Percentiles rank a stretch among this genome's conserved stretches.
phyloP scores from a whole-genome alignment of 2,888 invertebrate genomes.

The Drosophila yooni region DNA sequence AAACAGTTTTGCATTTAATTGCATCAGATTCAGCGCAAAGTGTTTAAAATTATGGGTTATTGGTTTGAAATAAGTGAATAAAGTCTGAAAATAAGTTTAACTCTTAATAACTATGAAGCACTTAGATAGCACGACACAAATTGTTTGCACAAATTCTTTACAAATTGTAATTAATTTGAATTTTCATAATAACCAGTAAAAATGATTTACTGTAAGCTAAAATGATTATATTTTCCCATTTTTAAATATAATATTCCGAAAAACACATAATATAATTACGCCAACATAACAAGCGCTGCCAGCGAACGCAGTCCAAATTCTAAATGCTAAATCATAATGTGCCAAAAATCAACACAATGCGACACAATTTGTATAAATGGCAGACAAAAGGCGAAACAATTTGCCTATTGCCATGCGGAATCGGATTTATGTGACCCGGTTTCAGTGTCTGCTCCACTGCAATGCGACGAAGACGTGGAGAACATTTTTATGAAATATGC shows the following conservation, averaged over 20 bases:
- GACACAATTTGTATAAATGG: constrained; percentile 46
- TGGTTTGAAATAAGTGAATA: not conserved
- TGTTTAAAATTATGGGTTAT: not conserved
- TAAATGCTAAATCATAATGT: not conserved
- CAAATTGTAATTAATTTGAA: not conserved
- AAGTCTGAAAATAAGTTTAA: not conserved
- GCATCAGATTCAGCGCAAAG: not conserved
- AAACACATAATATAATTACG: not conserved
- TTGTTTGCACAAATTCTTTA: not conserved
- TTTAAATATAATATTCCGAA: not conserved
- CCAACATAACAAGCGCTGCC: not conserved
- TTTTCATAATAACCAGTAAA: not conserved
- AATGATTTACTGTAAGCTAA: not conserved
- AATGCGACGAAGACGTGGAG: constrained; percentile 51
- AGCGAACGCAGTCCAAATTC: constrained; percentile 3
- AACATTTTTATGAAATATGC: constrained; percentile 56
- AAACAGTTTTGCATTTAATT: constrained; percentile 8
- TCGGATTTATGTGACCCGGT: constrained; percentile 22
- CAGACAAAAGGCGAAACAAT: constrained; percentile 37
- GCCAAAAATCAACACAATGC: constrained; percentile 39
- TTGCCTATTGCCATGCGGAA: constrained; percentile 28
- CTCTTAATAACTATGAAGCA: no score
- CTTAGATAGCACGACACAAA: not conserved
- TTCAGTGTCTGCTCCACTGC: constrained; percentile 32
- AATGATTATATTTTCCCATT: not conserved